Evolutionary conservation across 2,888 invertebrate genomes (phyloP).

Genomic region (Disparrhopalites patrizii): DNA sequence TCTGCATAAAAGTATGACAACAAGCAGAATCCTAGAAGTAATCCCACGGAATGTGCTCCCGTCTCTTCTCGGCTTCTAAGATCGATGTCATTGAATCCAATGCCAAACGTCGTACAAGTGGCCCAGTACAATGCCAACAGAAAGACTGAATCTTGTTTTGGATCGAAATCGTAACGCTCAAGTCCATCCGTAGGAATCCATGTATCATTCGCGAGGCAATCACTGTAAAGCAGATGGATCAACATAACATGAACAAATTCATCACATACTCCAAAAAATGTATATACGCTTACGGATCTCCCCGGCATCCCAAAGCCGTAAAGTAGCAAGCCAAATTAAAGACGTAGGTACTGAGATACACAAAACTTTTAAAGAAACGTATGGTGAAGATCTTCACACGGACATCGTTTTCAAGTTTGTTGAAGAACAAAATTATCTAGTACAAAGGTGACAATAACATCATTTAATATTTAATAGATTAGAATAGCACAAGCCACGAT

Average conservation of each 20-base stretch:
- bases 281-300: constrained; percentile 10
- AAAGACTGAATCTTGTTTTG: constrained; percentile 4
- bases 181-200: constrained; percentile 5
- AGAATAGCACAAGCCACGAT: too few species aligned
- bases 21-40: constrained; percentile 23
- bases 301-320: constrained; percentile 10
- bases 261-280: not conserved
- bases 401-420: constrained; percentile 29
- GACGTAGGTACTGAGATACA: constrained; percentile 24
- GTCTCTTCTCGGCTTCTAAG: constrained; percentile 18
- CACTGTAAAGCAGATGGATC: constrained; percentile 2
- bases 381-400: constrained; percentile 18
- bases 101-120: constrained; percentile 27
- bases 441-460: not conserved
- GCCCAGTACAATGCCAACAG: constrained; percentile 28
- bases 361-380: constrained; percentile 25
- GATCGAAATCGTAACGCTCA: not conserved
- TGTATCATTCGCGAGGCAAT: not conserved
- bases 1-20: constrained; percentile 25
- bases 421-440: constrained; percentile 23
- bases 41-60: constrained; percentile 16
- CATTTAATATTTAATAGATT: not conserved
- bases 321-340: constrained; percentile 20
- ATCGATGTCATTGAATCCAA: constrained; percentile 21
- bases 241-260: not conserved